Base-by-base conservation (phyloP, 2,113 vertebrate species). In the Rhodinocichla rosea region DNA sequence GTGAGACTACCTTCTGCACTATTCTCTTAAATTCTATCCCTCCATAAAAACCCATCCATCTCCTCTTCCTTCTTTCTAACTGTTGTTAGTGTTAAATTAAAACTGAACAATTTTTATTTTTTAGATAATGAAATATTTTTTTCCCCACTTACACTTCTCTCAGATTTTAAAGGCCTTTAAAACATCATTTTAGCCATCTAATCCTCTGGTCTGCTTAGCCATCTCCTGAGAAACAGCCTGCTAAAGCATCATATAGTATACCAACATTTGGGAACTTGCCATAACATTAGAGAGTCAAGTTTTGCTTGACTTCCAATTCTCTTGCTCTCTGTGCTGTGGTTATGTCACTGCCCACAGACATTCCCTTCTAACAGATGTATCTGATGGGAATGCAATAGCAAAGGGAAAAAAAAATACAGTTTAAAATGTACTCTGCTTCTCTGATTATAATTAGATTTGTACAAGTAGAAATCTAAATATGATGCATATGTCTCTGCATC, bases 401-500 rank as follows among this genome's bases (percentile, higher is more conserved):
- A 97, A 79, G 15, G 63, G 27, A 57, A 80, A 92, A 83, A 94
- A 93, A 90, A 18, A 60, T 13, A 4, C 37, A 80, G 69, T 87
- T 92, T 94, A 63, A 71, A 84, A 92, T 79, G 37, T 59, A 91
- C 70, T 87, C 18, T 95, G 78, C 57, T 20, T 97, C 92, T 96
- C 65, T 95, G 95, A 94, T 96, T 97, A 97, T 94, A 95, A 97
- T 97, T 98, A 92, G 94, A 89, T 56, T 63, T 95, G 56, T 82
- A 95, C 77, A 90, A 87, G 85, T 76, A 92, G 70, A 89, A 73
- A 87, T 63, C 71, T 87, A 97, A 97, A 95, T 94, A 95, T 37
- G 84, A 97, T 96, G 18, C 83, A 95, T 90, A 94, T 93, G 92
- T 82, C 63, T 92, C 50, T 70, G 33, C 45, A 95, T 92, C 67